Base-by-base conservation (phyloP, 2,888 invertebrate genomes). In the Brachyptera putata region DNA sequence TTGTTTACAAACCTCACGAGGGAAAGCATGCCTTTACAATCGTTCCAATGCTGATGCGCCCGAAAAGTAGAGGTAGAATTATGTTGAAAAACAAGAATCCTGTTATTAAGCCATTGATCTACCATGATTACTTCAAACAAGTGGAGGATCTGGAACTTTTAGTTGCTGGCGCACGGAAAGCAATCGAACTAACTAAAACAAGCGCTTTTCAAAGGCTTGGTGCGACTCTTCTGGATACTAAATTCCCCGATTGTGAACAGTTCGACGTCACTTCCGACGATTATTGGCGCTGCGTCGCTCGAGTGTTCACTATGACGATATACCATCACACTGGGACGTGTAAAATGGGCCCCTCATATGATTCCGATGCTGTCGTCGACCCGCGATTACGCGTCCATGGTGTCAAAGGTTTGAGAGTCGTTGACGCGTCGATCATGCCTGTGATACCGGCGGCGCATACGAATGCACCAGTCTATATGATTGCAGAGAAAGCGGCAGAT, bases 361-460 rank as follows among this genome's bases (percentile, higher is more conserved):
- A 84, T 69, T 78, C 79, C 9, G 74, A 78, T 11, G 79, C 85
- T 1, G 87, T 87, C 0, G 86, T 87, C 0, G 82, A 85, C 69
- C 75, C 82, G 1, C 75, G 80, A 67, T 69, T 86, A 58, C 3
- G 46, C 66, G 84, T 86, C 0, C 82, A 86, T 67, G 89, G 89
- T 5, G 76, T 90, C 13, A 74, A 79, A 11, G 80, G 81, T 4
- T 73, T 90, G 41, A 77, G 90, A 65, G 87, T 91, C 0, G 84
- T 88, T 60, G 89, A 91, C 70, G 88, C 87, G 0, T 88, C 88
- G 65, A 80, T 91, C 41, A 91, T 91, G 82, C 91, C 90, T 0
- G 82, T 82, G 71, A 84, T 91, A 41, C 83, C 85, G 1, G 84
- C 88, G 0, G 86, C 85, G 22, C 89, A 90, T 70, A 89, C 89